Base-by-base conservation (phyloP, 2,888 invertebrate genomes). In the Piscicola geometra region DNA sequence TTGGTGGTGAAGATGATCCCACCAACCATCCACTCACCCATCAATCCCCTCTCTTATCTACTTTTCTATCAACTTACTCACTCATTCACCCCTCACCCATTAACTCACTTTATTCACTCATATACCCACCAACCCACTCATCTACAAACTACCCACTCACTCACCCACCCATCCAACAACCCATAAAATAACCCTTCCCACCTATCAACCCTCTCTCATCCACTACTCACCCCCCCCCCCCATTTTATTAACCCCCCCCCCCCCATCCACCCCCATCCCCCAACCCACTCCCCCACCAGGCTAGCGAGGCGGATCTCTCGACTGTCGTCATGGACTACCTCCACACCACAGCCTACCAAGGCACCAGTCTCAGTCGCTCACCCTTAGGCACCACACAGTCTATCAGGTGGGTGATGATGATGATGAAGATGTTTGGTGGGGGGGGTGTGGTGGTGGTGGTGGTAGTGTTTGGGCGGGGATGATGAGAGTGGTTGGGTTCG, bases 261-360 rank as follows among this genome's bases (percentile, higher is more conserved):
- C 3, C 64, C 64, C 3, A 9, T 64, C 3, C 25, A 28, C 25
- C 64, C 21, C 30, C 30, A 64, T 64, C 21, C 21, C 21, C 21
- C 30, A 64, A 5, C 30, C 3, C 64, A 28, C 25, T 9, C 3
- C 25, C 25, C 3, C 50, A n/a, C 15, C 56, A 76, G 76, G 76
- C 56, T 18, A 71, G 36, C 1, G 73, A 68, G 5, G 32, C 33
- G 18, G 71, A 76, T 25, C 73, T 72, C 0, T 41, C 76, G n/a
- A 25, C 32, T 18, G 72, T 76, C 9, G 67, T 72, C 30, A 47
- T 76, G 67, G 76, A 76, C 60, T 76, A 76, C 68, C 68, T 76
- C n/a, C 76, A 76, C 35, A 73, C 76, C 47, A 76, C 76, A 3
- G 72, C 76, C 33, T 76, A n/a, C 73, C 76, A 76, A 67, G 76